Evolutionary conservation across 2,797 vertebrate species (phyloP).

Genomic region (Parauchenoglanis punctatus): DNA sequence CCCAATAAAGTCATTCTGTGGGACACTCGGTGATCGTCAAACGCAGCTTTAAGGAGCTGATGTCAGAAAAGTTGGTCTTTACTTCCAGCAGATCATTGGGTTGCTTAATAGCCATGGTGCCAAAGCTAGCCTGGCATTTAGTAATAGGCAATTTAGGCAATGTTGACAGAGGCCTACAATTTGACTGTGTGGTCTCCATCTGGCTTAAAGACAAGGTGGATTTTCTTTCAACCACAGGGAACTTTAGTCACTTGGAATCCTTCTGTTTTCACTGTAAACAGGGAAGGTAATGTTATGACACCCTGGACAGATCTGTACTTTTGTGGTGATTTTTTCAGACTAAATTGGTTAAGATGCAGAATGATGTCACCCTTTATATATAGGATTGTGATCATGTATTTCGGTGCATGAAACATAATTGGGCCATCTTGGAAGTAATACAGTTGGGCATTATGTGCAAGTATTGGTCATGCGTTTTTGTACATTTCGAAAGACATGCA

Average conservation of each 20-base stretch:
- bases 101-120: conserved; percentile 17
- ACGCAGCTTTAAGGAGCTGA: not conserved
- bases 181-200: conserved; percentile 45
- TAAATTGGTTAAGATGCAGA: not conserved
- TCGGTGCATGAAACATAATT: not conserved
- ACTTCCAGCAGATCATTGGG: conserved; percentile 13
- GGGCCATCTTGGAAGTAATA: not conserved
- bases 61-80: not conserved
- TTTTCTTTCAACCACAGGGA: conserved; percentile 30
- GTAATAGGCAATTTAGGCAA: conserved; percentile 10
- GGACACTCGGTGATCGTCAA: not conserved
- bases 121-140: conserved; percentile 28
- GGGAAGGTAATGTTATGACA: conserved; percentile 25
- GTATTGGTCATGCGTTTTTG: not conserved
- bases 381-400: not conserved
- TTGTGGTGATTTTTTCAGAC: not conserved
- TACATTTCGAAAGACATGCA: not conserved
- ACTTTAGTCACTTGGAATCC: conserved; percentile 28
- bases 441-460: not conserved
- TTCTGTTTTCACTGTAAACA: conserved; percentile 46
- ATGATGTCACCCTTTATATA: conserved; percentile 1
- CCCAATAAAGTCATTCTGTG: not conserved
- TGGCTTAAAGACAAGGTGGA: conserved; percentile 26
- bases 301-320: conserved; percentile 9
- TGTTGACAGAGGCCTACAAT: conserved; percentile 26